These are phyloP conservation scores for Poeciliopsis turrubarensis DNA, from an alignment of 2,113 vertebrate species.

Conservation along the genomic window DNA sequence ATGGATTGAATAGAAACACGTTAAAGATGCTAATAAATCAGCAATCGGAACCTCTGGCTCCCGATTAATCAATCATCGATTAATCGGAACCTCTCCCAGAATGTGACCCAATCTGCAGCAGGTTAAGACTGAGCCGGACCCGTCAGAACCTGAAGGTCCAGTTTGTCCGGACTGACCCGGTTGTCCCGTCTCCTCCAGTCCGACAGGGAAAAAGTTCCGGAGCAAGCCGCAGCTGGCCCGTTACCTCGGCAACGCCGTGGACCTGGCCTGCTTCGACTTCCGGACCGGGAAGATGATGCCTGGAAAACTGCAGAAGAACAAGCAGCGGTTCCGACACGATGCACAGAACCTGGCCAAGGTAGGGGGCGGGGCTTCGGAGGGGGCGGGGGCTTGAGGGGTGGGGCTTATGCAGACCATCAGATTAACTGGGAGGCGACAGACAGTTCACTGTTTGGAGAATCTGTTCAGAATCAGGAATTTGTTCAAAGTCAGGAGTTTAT, in stretches of 20 bases:
- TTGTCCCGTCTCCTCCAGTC: constrained; percentile 36
- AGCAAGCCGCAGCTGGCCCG: constrained; percentile 73
- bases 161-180: neutral
- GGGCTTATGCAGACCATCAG: constrained; percentile 36
- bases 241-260: constrained; percentile 70
- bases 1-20: too few species aligned
- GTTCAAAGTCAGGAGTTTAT: too few species aligned
- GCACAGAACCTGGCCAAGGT: constrained; percentile 59
- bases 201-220: constrained; percentile 73
- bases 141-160: neutral
- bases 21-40: too few species aligned
- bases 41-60: too few species aligned
- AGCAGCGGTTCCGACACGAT: constrained; percentile 66
- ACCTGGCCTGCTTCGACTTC: constrained; percentile 73
- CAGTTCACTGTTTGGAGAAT: too few species aligned
- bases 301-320: constrained; percentile 71
- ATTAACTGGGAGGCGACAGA: constrained; percentile 26
- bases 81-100: too few species aligned
- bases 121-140: neutral
- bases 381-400: neutral
- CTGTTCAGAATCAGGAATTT: too few species aligned
- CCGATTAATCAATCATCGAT: too few species aligned
- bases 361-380: neutral
- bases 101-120: too few species aligned
- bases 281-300: constrained; percentile 72